These are phyloP conservation scores for Castor canadensis DNA, from an alignment of 2,113 vertebrate genomes.

Conservation along the genomic window DNA sequence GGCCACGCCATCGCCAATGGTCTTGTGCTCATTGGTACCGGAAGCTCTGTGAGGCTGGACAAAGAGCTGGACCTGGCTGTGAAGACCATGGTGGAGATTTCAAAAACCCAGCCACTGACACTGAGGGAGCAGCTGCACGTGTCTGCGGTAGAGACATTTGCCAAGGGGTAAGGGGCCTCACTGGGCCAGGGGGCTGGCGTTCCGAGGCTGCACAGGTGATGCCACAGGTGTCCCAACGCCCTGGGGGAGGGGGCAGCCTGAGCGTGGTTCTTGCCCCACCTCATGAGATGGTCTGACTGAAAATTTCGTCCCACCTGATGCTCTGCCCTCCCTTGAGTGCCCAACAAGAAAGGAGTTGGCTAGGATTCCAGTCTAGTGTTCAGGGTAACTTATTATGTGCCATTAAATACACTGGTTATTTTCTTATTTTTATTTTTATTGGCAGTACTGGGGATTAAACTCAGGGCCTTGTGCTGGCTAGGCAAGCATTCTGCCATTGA, in stretches of 20 bases:
- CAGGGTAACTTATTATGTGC: neutral
- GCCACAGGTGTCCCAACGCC: accelerated
- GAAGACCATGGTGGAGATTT: slow-evolving; percentile 85
- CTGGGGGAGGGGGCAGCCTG: accelerated
- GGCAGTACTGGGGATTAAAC: no score
- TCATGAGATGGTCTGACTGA: accelerated
- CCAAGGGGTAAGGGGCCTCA: slow-evolving; percentile 88
- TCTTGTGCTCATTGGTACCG: slow-evolving; percentile 88
- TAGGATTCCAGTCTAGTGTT: accelerated
- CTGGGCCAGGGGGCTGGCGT: accelerated
- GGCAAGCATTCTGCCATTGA: no score
- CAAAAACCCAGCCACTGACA: slow-evolving; percentile 86
- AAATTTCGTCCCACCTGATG: accelerated
- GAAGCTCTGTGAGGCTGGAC: slow-evolving; percentile 85
- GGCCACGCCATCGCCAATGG: slow-evolving; percentile 92
- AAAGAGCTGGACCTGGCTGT: slow-evolving; percentile 86
- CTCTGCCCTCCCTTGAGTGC: neutral
- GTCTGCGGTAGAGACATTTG: slow-evolving; percentile 89
- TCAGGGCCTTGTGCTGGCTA: no score
- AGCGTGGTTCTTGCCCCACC: accelerated
- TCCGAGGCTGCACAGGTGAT: accelerated
- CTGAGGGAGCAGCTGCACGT: slow-evolving; percentile 91
- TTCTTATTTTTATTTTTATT: no score
- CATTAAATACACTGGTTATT: neutral
- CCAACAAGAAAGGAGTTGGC: accelerated